Evolutionary conservation across 2,797 vertebrate genomes (phyloP), one percentile per base, ranked within the genome.

Genomic region (Eurystomus glaucurus): DNA sequence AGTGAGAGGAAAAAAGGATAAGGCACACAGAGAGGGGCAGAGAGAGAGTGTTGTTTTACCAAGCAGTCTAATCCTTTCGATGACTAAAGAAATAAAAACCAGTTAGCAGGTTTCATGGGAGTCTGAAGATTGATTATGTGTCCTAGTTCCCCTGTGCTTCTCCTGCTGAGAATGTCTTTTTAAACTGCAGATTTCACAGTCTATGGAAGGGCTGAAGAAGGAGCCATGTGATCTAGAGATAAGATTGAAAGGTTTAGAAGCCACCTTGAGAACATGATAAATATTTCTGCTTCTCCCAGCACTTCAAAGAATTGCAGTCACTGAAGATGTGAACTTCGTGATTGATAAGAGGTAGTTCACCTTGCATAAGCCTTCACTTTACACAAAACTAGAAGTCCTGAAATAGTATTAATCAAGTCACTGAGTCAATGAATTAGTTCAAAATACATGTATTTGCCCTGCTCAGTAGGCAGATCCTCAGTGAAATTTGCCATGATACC

Each of bases 141-240:
- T 93, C 80, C 88, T 57, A 58, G 76, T 75, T 94, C 77, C 69
- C 46, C 52, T 60, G 55, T 62, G 66, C 51, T 88, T 76, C 69
- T 65, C 3, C 5, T 94, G 85, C 94, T 93, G 77, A 93, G 87
- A 93, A 90, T 76, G 57, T 50, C 74, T 93, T 96, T 97, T 96
- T 75, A 91, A 94, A 93, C 35, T 91, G 93, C 90, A 94, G 85
- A 97, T 95, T 97, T 97, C 89, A 95, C 66, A 96, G 25, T 64
- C 65, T 79, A 16, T 0, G 0, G 80, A 94, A 69, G 21, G 60
- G 78, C 37, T 94, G 84, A 85, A 7, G 9, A 71, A 62, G 80
- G 77, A 57, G 15, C 22, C n/a, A 75, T 90, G 46, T 81, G 43
- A 89, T 82, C 83, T 92, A 77, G 80, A 48, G 79, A 21, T 11